Base-by-base conservation (phyloP, 92 coral and sea anemone genomes). In the Zoanthus sociatus region DNA sequence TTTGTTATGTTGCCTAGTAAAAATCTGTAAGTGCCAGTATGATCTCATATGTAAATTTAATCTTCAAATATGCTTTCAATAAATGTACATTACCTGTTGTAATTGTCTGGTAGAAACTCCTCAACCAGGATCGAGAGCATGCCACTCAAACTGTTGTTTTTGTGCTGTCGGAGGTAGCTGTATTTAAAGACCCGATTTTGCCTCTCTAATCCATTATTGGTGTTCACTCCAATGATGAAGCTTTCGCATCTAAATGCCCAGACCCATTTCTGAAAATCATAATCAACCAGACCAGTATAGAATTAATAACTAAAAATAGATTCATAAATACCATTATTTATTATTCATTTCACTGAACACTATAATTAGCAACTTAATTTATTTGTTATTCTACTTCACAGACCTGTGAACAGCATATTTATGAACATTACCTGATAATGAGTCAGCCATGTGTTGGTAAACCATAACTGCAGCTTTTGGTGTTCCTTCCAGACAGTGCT, bases 181-280 rank as follows among this genome's bases (percentile, higher is more conserved):
- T 64, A 9, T 73, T 72, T 31, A 37, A 37, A 37, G 42, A 4
- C 42, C 42, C 4, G 2, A 37, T 37, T 37, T 37, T 37, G 42
- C 42, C 89, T 66, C 50, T 89, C 89, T 31, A 67, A 33, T n/a
- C 88, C 86, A 76, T 89, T 89, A 14, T 8, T 37, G 42, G 42
- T 37, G 42, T 37, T 37, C 2, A 37, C 42, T 4, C 42, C 42
- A 37, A 37, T 2, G 14, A 56, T 56, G 14, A 56, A 56, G n/a
- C 64, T 56, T 13, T 56, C 64, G 64, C 64, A 8, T 56, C 42
- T 37, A 4, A 37, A 37, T 37, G 42, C 42, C 42, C 42, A 37
- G 3, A 37, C 42, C 42, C 2, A 37, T 37, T 37, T 37, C 42
- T 37, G 42, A 37, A 37, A 37, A 37, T 37, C 2, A 4, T 4